Evolutionary conservation across 2,888 invertebrate genomes (phyloP), one percentile per base, ranked within the genome.

Genomic region (Lasioglossum morio): DNA sequence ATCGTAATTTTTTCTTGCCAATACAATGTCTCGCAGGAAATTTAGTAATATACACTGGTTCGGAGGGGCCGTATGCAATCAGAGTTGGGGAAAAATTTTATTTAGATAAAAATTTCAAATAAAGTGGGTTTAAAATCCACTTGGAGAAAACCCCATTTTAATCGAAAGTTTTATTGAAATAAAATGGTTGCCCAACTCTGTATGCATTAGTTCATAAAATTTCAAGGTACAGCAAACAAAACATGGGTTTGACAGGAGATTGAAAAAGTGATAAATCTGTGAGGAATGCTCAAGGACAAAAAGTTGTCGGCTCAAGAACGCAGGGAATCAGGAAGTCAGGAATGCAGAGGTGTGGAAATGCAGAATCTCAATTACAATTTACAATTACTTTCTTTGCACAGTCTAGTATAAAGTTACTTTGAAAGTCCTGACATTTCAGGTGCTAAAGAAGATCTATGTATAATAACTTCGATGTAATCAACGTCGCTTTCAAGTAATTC

Each of bases 221-320:
- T 23, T n/a, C n/a, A 12, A 3, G 40, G 23, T n/a, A 23, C 12
- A 40, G 37, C 8, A 23, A 34, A 5, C 43, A 14, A 43, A 43
- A 43, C 4, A 34, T 19, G 19, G 30, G 19, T 2, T 34, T 16
- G 34, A 34, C 14, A 66, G 19, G 3, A 23, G 16, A 69, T 37
- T 69, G 23, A 37, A 69, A 37, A 10, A 23, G 23, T 19, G 16
- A 69, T 37, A 70, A 70, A 40, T 70, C 70, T n/a, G 12, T 19
- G 23, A 70, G n/a, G n/a, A 70, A 70, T 70, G 23, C 40, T n/a
- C n/a, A n/a, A n/a, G 40, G 40, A n/a, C n/a, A 40, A 70, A 70
- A 40, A 70, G 12, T 23, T n/a, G 40, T 70, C n/a, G 5, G 70
- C 37, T 70, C 1, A 3, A 40, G 70, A 70, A n/a, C 37, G 12